phyloP scores from a whole-genome alignment of 2,888 invertebrate species.

The Ophion ellenae region DNA sequence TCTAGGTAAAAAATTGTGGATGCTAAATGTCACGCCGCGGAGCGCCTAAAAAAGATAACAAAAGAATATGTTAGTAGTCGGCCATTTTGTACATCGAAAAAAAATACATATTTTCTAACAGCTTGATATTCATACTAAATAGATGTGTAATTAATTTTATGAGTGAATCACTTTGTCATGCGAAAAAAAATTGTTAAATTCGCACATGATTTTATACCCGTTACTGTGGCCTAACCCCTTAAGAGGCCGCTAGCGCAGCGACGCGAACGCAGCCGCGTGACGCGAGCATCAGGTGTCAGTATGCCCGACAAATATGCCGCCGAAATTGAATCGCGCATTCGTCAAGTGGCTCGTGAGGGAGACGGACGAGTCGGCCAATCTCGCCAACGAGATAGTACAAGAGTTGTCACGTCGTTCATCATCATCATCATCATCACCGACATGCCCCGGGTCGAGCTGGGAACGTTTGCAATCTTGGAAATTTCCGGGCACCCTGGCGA shows the following conservation, averaged over 20 bases:
- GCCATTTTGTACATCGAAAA: no score
- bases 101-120: no score
- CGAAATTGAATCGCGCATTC: slow-evolving; percentile 70
- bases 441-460: neutral
- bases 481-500: slow-evolving; percentile 15
- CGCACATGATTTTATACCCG: no score
- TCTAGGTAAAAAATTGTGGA: no score
- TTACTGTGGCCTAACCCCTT: no score
- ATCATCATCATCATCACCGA: neutral
- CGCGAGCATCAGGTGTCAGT: neutral
- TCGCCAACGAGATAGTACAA: slow-evolving; percentile 67
- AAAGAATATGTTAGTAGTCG: no score
- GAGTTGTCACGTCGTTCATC: neutral
- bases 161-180: no score
- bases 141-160: no score
- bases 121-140: no score
- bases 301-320: slow-evolving; percentile 21
- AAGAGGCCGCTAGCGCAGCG: neutral
- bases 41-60: no score
- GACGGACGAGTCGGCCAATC: slow-evolving; percentile 69
- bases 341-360: slow-evolving; percentile 72
- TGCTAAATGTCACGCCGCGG: no score
- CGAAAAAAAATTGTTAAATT: no score
- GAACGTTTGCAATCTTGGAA: neutral
- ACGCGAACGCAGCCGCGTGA: neutral